Evolutionary conservation across 1,140 invertebrate species (phyloP).

Genomic region (Diprion similis): DNA sequence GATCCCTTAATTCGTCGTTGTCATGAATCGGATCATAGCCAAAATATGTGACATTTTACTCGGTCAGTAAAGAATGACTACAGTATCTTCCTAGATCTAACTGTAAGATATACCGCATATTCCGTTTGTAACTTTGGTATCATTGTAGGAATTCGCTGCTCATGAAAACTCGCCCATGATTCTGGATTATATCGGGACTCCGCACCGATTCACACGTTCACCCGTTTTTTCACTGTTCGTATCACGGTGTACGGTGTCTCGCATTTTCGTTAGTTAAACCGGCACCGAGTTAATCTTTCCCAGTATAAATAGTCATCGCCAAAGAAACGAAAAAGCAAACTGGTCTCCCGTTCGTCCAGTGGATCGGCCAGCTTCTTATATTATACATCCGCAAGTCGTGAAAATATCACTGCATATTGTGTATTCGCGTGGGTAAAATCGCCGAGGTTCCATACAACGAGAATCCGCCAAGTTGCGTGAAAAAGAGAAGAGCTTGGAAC

Average conservation of each 20-base stretch:
- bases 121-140: too few relatives aligned
- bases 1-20: too few relatives aligned
- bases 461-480: not conserved
- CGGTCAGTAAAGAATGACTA: too few relatives aligned
- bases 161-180: not conserved
- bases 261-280: not conserved
- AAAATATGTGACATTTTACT: too few relatives aligned
- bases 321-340: not conserved
- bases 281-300: not conserved
- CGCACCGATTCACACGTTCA: not conserved
- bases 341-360: not conserved
- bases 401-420: not conserved
- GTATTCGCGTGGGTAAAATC: not conserved
- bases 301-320: slow-evolving; percentile 1
- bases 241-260: not conserved
- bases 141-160: too few relatives aligned
- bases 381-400: not conserved
- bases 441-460: not conserved
- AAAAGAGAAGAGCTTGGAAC: not conserved
- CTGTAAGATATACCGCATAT: too few relatives aligned
- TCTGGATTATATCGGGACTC: not conserved
- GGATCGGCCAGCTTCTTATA: not conserved
- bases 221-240: not conserved
- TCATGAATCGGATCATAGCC: too few relatives aligned
- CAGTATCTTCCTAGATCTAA: too few relatives aligned